phyloP scores from a whole-genome alignment of 2,797 vertebrate genomes.

The Chelonia mydas region DNA sequence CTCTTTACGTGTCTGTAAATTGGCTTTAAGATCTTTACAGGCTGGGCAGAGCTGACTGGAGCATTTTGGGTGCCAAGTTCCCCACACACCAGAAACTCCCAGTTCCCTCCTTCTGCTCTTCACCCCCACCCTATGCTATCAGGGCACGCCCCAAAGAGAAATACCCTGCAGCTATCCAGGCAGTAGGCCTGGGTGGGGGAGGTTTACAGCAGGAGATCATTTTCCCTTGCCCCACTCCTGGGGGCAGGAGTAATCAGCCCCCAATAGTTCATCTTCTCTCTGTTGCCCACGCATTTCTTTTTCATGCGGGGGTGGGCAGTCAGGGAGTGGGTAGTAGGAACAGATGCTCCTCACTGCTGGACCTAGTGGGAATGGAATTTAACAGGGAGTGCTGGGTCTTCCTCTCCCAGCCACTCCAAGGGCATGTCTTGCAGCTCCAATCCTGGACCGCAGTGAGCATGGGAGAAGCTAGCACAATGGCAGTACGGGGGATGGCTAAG shows the following conservation, averaged over 20 bases:
- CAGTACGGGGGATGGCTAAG: background rate
- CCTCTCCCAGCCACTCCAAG: background rate
- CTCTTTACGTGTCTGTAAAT: background rate
- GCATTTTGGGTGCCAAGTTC: background rate
- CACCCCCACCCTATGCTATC: background rate
- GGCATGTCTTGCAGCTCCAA: background rate
- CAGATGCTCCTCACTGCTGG: background rate
- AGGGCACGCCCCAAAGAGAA: background rate
- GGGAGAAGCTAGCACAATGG: background rate
- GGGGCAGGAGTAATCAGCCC: background rate
- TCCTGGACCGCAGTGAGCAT: background rate
- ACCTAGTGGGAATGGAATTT: background rate
- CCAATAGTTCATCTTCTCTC: background rate
- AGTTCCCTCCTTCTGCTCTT: background rate
- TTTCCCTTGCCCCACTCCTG: background rate
- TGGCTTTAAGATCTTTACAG: background rate
- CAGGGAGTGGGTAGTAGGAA: background rate
- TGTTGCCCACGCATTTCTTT: background rate
- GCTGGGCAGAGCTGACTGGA: background rate
- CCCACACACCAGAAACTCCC: background rate
- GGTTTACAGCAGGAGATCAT: background rate
- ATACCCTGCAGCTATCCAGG: background rate
- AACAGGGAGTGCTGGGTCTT: background rate
- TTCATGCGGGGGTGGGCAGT: background rate
- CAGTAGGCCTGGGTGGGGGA: background rate